Evolutionary conservation across 35 echinoderm and acorn worm species (phyloP).

Genomic region (Stichopus chloronotus): DNA sequence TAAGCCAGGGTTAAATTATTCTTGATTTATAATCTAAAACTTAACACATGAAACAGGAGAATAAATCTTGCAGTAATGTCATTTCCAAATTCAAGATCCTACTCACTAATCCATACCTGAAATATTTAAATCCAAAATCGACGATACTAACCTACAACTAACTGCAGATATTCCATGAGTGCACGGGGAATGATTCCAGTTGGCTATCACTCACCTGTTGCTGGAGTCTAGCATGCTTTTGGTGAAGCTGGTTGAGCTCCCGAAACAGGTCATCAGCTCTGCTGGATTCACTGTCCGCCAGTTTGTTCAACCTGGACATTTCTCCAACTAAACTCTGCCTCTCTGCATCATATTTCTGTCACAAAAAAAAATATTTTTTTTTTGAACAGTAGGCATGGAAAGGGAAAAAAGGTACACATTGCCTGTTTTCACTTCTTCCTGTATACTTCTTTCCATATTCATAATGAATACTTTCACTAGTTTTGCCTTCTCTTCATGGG

Average conservation of each 20-base stretch:
- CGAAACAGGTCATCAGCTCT: conserved; percentile 49
- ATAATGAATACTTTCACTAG: too few relatives aligned
- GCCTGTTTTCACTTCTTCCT: background rate
- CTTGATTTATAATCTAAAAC: too few relatives aligned
- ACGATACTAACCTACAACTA: too few relatives aligned
- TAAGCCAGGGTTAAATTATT: too few relatives aligned
- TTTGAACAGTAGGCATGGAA: background rate
- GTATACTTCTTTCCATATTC: background rate
- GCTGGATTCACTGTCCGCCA: background rate
- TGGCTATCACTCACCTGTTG: conserved; percentile 15
- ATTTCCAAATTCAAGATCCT: too few relatives aligned
- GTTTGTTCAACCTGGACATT: background rate
- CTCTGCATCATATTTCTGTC: conserved; percentile 43
- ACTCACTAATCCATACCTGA: too few relatives aligned
- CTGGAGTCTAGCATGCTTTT: conserved; percentile 49
- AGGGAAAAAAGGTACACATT: background rate
- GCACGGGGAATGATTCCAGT: too few relatives aligned
- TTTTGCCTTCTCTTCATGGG: too few relatives aligned
- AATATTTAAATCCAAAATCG: too few relatives aligned
- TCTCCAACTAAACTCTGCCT: conserved; percentile 5
- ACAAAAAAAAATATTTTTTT: background rate
- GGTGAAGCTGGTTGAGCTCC: conserved; percentile 49
- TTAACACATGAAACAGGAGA: too few relatives aligned
- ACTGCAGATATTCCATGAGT: too few relatives aligned
- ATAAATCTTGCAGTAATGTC: too few relatives aligned